A percentile compares a stretch with the other conserved stretches of the same genome.
Conservation (phyloP, 2,113 vertebrate genomes). For the Gnathonemus echidnorhynchus region DNA sequence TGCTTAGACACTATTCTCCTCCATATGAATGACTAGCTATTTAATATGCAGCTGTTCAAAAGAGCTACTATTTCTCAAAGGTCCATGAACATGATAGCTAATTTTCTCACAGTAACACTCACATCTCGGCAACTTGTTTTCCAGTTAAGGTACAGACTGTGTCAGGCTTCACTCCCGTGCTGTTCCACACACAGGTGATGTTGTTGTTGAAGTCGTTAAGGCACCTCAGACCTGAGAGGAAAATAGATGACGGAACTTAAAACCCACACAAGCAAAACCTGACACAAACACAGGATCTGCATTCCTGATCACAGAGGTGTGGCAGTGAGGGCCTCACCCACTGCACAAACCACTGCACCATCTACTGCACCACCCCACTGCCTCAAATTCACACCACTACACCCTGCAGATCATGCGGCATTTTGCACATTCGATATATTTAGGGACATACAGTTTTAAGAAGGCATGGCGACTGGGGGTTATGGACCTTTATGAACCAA, state of each 20-base stretch:
- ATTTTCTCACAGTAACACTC: background rate
- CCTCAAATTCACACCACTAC: background rate
- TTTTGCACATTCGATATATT: background rate
- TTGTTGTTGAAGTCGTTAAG: constrained; percentile 44
- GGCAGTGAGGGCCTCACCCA: background rate
- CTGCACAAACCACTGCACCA: background rate
- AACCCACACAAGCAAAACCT: background rate
- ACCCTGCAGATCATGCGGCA: background rate
- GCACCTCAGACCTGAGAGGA: constrained; percentile 1
- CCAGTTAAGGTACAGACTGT: constrained; percentile 35
- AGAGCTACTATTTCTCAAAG: background rate
- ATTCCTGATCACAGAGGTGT: background rate
- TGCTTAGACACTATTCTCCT: background rate
- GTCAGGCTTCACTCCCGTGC: background rate
- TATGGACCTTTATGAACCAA: background rate
- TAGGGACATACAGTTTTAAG: background rate
- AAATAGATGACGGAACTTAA: background rate
- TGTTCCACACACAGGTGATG: constrained; percentile 46
- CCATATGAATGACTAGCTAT: background rate
- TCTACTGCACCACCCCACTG: background rate
- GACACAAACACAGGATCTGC: background rate
- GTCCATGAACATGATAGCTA: background rate
- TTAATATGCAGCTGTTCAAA: background rate
- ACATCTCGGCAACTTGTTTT: accelerated
- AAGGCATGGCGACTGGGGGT: background rate